Conservation (phyloP, 2,113 vertebrate genomes). For the Sorex fumeus region DNA sequence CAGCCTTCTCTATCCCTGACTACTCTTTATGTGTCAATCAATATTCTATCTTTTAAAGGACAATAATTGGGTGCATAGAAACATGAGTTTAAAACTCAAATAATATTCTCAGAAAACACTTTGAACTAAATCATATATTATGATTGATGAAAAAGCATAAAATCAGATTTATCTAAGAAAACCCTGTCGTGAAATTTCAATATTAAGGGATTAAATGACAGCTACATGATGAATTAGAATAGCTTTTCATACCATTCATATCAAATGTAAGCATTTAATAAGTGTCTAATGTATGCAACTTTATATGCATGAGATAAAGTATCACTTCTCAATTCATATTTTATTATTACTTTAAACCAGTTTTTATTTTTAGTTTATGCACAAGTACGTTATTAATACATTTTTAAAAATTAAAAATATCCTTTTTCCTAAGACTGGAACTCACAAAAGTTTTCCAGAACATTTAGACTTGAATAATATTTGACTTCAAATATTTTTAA, state of each 20-base stretch:
- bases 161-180: slow-evolving; percentile 24
- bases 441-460: not conserved
- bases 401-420: not conserved
- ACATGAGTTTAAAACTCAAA: slow-evolving; percentile 39
- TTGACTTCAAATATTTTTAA: slow-evolving; percentile 50
- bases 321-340: not conserved
- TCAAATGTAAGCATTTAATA: not conserved
- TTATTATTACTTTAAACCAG: not conserved
- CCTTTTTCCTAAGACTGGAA: not conserved
- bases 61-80: not conserved
- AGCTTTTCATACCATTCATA: not conserved
- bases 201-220: not conserved
- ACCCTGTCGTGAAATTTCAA: not conserved
- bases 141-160: not conserved
- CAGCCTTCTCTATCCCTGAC: not conserved
- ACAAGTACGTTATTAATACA: not conserved
- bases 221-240: not conserved
- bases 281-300: not conserved
- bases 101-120: not conserved
- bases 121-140: slow-evolving; percentile 20
- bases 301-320: not conserved
- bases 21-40: not conserved
- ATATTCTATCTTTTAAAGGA: not conserved
- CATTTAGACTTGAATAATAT: not conserved
- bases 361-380: not conserved